A percentile compares a stretch with the other conserved stretches of the same genome.
phyloP scores from a whole-genome alignment of 2,888 invertebrate genomes.

The Dicycla oo region DNA sequence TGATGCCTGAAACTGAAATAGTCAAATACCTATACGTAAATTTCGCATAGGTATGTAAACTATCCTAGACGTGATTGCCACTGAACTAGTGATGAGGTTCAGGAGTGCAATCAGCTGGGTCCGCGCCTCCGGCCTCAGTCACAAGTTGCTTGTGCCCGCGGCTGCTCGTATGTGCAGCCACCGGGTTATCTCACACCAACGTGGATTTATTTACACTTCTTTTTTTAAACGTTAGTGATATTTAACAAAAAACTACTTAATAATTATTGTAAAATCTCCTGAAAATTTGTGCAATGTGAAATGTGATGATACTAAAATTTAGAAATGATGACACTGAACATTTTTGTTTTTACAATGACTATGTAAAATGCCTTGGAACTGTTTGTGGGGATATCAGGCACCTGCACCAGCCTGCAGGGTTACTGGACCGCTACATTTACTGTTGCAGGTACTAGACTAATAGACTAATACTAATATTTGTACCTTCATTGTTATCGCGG shows the following conservation, averaged over 20 bases:
- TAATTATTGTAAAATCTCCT: not conserved
- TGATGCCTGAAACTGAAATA: constrained; percentile 16
- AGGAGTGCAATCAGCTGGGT: constrained; percentile 74
- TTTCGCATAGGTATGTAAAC: not conserved
- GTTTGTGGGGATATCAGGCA: constrained; percentile 87
- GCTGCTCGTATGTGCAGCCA: constrained; percentile 68
- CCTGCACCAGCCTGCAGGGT: constrained; percentile 85
- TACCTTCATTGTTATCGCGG: not conserved
- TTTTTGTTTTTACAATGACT: constrained; percentile 67
- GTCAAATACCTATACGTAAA: too few species aligned
- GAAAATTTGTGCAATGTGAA: constrained; percentile 49
- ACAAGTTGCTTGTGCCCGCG: constrained; percentile 73
- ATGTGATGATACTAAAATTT: constrained; percentile 41
- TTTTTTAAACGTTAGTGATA: constrained; percentile 19
- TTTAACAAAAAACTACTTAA: not conserved
- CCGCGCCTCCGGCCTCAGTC: constrained; percentile 76
- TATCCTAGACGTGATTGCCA: constrained; percentile 41
- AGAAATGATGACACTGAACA: constrained; percentile 10
- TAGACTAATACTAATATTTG: too few species aligned
- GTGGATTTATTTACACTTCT: constrained; percentile 22
- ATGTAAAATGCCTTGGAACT: constrained; percentile 87
- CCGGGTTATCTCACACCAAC: constrained; percentile 27
- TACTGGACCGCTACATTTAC: constrained; percentile 83
- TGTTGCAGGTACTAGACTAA: constrained; percentile 78
- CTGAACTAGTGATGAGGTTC: constrained; percentile 48